Evolutionary conservation across 2,113 vertebrate species (phyloP).

Genomic region (Scomber japonicus): DNA sequence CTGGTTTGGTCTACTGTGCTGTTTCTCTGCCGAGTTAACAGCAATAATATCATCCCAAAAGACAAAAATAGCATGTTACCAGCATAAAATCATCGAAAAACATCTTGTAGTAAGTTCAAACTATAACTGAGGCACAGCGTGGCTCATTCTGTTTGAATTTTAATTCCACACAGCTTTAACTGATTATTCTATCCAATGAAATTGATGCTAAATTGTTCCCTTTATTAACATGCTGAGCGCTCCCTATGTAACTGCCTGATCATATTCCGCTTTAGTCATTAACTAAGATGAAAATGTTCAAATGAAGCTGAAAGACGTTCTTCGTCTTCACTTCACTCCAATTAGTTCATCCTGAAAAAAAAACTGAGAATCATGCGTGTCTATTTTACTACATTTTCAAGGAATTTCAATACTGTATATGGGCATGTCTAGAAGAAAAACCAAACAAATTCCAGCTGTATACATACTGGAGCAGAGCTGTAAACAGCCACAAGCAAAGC

Average conservation of each 20-base stretch:
- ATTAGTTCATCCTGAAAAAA: background rate
- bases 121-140: no score
- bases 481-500: slow-evolving; percentile 55
- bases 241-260: background rate
- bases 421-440: background rate
- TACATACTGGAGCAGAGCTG: slow-evolving; percentile 45
- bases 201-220: no score
- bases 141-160: no score
- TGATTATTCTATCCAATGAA: background rate
- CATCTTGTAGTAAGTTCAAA: no score
- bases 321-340: background rate
- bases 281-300: background rate
- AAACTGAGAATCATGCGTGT: background rate
- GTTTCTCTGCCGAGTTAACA: no score
- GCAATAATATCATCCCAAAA: no score
- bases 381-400: background rate
- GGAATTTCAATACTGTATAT: slow-evolving; percentile 19
- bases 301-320: background rate
- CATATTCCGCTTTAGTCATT: background rate
- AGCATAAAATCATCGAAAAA: no score
- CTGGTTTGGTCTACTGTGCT: no score
- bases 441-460: slow-evolving; percentile 67
- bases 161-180: background rate
- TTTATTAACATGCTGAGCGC: background rate
- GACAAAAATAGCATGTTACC: no score